Evolutionary conservation across 2,113 vertebrate species (phyloP).

Genomic region (Charadrius vociferus): DNA sequence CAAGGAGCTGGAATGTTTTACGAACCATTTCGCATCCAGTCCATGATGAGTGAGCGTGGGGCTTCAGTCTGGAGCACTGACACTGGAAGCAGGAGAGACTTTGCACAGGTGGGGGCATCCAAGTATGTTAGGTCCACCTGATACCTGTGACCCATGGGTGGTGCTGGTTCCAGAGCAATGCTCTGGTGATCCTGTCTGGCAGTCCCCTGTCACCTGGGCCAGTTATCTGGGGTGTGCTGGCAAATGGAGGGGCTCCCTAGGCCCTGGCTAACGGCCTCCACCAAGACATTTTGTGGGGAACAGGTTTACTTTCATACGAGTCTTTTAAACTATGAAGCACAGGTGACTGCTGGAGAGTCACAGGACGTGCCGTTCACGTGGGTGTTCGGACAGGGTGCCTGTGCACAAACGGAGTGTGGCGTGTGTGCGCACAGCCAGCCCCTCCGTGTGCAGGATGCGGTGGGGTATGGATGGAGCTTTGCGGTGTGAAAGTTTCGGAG

Average conservation of each 20-base stretch:
- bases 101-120: neutral
- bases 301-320: neutral
- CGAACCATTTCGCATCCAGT: fast-evolving
- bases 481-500: neutral
- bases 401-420: fast-evolving
- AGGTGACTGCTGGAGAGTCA: neutral
- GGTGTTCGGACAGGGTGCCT: fast-evolving
- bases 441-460: neutral
- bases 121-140: neutral
- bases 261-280: neutral
- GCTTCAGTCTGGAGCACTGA: neutral
- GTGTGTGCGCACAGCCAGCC: neutral
- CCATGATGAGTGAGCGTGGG: neutral
- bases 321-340: neutral
- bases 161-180: neutral
- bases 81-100: neutral
- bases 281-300: fast-evolving
- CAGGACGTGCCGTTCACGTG: fast-evolving
- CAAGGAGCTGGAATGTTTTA: neutral
- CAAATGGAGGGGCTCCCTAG: neutral
- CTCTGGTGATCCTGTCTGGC: neutral
- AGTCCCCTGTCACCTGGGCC: neutral
- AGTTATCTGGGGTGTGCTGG: neutral
- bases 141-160: fast-evolving
- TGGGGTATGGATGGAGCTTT: neutral